These are phyloP conservation scores for Callocephalon fimbriatum DNA, from an alignment of 2,113 vertebrate genomes.

Conservation along the genomic window DNA sequence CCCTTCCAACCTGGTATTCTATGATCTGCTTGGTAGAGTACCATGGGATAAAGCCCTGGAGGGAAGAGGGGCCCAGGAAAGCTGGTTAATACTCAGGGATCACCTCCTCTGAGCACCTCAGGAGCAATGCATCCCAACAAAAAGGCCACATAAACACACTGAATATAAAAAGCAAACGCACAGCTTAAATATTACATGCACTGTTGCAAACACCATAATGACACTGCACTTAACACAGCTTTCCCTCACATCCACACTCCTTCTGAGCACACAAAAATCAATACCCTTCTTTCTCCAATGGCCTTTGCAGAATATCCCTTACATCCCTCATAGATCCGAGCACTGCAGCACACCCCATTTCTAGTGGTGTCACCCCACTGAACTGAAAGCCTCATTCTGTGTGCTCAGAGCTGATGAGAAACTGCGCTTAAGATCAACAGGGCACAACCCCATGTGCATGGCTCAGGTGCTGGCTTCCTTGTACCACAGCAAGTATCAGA, in stretches of 20 bases:
- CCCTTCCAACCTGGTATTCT: background rate
- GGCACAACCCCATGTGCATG: background rate
- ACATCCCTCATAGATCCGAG: fast-evolving
- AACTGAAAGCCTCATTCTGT: background rate
- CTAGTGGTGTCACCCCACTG: background rate
- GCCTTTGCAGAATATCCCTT: background rate
- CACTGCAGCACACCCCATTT: background rate
- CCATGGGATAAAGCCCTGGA: background rate
- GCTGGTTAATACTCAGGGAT: background rate
- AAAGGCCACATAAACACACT: background rate
- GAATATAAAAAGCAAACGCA: background rate
- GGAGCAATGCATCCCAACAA: background rate
- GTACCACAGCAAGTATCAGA: background rate
- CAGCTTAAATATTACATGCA: background rate
- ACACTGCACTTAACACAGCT: background rate
- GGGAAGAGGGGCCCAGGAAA: background rate
- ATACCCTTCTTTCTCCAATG: background rate
- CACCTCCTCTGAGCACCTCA: background rate
- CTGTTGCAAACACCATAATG: background rate
- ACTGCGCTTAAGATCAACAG: fast-evolving
- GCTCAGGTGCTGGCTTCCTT: background rate
- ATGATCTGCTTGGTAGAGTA: background rate
- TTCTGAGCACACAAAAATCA: background rate
- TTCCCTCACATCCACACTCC: background rate
- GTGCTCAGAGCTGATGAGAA: background rate